Evolutionary conservation across 2,797 vertebrate species (phyloP).

Genomic region (Silurus lanzhouensis): DNA sequence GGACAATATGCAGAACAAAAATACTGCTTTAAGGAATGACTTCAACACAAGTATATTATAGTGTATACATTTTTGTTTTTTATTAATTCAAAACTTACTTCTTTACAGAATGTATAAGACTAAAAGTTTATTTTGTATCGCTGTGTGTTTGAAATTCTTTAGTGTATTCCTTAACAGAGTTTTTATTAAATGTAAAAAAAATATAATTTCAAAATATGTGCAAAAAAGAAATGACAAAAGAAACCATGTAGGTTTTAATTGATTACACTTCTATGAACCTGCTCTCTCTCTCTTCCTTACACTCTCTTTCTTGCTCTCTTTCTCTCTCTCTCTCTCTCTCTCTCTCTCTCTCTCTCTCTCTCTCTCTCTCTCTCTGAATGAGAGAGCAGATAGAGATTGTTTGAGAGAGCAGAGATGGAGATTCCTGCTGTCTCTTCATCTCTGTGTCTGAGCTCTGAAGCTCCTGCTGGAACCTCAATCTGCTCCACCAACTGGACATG

Average conservation of each 20-base stretch:
- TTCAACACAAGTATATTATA: no score
- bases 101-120: neutral
- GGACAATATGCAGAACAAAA: no score
- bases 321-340: neutral
- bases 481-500: constrained; percentile 69
- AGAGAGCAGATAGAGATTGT: constrained; percentile 38
- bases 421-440: constrained; percentile 63
- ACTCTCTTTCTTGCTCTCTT: no score
- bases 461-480: constrained; percentile 65
- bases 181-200: no score
- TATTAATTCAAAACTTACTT: no score
- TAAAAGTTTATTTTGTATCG: neutral
- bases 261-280: neutral
- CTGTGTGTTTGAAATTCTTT: neutral
- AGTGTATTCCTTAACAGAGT: neutral
- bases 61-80: no score
- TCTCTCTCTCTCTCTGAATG: neutral
- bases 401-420: constrained; percentile 55
- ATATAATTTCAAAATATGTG: no score
- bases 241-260: constrained; percentile 6
- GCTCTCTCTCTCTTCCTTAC: no score
- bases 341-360: neutral
- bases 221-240: neutral
- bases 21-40: no score
- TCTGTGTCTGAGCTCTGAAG: constrained; percentile 58